A percentile compares a stretch with the other conserved stretches of the same genome.
Evolutionary conservation across 2,888 invertebrate genomes (phyloP).

Genomic region (Lucinisca nassula): DNA sequence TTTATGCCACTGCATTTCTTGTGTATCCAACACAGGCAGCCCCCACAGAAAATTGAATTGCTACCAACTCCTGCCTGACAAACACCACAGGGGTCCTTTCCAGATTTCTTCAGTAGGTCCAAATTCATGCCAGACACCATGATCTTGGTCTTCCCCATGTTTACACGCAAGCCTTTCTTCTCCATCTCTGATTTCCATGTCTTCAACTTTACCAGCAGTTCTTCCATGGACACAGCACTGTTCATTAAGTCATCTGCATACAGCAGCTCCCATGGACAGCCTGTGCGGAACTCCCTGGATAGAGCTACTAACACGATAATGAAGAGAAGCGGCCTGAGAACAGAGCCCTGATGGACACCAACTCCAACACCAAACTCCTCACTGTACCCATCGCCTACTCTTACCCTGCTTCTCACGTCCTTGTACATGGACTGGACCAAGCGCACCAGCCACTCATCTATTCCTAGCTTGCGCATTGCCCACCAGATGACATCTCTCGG

Average conservation of each 20-base stretch:
- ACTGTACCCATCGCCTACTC: constrained; percentile 11
- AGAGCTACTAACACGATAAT: too few relatives aligned
- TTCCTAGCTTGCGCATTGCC: constrained; percentile 9
- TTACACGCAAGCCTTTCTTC: neutral
- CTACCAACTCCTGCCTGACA: neutral
- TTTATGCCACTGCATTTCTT: neutral
- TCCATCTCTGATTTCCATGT: neutral
- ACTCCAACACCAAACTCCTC: neutral
- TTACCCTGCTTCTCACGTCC: constrained; percentile 15
- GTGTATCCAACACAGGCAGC: neutral
- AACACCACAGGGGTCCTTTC: neutral
- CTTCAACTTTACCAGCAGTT: neutral
- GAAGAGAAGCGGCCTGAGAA: too few relatives aligned
- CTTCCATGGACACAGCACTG: neutral
- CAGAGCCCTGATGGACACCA: too few relatives aligned
- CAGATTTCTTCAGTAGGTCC: neutral
- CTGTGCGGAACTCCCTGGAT: too few relatives aligned
- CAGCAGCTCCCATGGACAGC: neutral
- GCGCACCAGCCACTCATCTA: constrained; percentile 17
- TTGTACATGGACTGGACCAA: constrained; percentile 20
- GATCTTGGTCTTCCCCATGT: too few relatives aligned
- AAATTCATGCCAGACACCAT: neutral
- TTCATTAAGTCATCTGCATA: neutral
- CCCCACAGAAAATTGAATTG: neutral
- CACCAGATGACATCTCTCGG: constrained; percentile 9